These are phyloP conservation scores for Dinoponera quadriceps DNA, from an alignment of 1,140 invertebrate genomes.

Conservation along the genomic window DNA sequence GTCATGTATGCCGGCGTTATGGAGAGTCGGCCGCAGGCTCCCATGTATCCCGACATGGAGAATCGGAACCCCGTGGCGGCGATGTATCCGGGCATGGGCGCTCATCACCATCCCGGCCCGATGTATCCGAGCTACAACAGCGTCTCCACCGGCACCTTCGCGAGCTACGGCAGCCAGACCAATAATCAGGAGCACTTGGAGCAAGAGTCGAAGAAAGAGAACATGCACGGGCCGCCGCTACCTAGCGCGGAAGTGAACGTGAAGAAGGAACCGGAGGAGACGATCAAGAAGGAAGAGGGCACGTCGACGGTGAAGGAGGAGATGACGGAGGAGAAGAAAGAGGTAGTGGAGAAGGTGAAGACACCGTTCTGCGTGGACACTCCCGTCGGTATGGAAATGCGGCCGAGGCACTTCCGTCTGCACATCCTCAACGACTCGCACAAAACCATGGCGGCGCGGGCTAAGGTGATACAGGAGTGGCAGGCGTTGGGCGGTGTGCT, in stretches of 20 bases:
- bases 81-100: slow-evolving; percentile 66
- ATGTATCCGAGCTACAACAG: slow-evolving; percentile 75
- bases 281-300: slow-evolving; percentile 76
- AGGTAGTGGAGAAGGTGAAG: slow-evolving; percentile 75
- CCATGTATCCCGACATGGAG: slow-evolving; percentile 74
- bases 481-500: slow-evolving; percentile 95
- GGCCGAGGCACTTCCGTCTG: slow-evolving; percentile 93
- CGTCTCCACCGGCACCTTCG: slow-evolving; percentile 47
- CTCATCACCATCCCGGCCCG: slow-evolving; percentile 63
- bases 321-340: slow-evolving; percentile 84
- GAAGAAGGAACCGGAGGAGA: slow-evolving; percentile 76
- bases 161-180: slow-evolving; percentile 58
- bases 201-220: slow-evolving; percentile 75
- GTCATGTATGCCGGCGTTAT: slow-evolving; percentile 62
- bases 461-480: slow-evolving; percentile 94
- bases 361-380: slow-evolving; percentile 81
- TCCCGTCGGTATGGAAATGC: slow-evolving; percentile 80
- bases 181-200: slow-evolving; percentile 46
- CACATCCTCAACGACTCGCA: slow-evolving; percentile 97
- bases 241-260: slow-evolving; percentile 65
- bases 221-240: slow-evolving; percentile 7
- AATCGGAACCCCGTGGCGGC: slow-evolving; percentile 63
- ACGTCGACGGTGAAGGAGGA: slow-evolving; percentile 81
- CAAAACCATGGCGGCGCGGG: slow-evolving; percentile 94
- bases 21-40: slow-evolving; percentile 62